phyloP scores from a whole-genome alignment of 2,113 vertebrate genomes.

The Falcunculus frontatus region DNA sequence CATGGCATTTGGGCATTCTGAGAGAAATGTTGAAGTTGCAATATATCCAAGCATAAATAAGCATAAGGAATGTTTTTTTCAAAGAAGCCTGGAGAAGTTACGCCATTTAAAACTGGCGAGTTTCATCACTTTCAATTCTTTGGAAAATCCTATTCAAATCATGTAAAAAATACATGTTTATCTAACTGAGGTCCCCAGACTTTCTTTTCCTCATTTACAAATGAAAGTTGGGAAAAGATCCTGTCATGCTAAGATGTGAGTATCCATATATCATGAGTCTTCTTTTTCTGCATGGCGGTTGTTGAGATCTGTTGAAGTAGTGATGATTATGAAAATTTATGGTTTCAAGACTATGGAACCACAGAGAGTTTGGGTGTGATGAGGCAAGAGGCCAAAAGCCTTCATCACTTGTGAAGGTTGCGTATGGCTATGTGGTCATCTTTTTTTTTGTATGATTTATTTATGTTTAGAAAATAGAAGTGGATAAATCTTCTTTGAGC shows the following conservation, averaged over 20 bases:
- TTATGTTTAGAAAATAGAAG: neutral
- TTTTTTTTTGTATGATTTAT: neutral
- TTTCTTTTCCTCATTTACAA: neutral
- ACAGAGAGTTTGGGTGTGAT: neutral
- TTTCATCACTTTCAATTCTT: neutral
- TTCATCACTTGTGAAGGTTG: neutral
- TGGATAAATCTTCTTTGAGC: neutral
- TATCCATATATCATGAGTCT: neutral
- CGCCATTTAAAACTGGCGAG: neutral
- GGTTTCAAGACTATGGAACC: neutral
- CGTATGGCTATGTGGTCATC: neutral
- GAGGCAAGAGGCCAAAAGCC: neutral
- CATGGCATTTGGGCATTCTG: neutral
- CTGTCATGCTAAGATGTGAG: neutral
- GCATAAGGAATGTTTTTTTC: neutral
- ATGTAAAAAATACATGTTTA: neutral
- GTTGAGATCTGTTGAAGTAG: neutral
- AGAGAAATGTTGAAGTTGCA: neutral
- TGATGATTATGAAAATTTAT: neutral
- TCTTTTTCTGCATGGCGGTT: neutral
- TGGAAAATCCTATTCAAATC: neutral
- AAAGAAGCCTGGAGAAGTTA: neutral
- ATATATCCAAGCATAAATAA: neutral
- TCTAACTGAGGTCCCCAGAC: neutral
- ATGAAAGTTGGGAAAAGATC: neutral